Evolutionary conservation across 2,113 vertebrate genomes (phyloP).

Genomic region (Atrichornis clamosus): DNA sequence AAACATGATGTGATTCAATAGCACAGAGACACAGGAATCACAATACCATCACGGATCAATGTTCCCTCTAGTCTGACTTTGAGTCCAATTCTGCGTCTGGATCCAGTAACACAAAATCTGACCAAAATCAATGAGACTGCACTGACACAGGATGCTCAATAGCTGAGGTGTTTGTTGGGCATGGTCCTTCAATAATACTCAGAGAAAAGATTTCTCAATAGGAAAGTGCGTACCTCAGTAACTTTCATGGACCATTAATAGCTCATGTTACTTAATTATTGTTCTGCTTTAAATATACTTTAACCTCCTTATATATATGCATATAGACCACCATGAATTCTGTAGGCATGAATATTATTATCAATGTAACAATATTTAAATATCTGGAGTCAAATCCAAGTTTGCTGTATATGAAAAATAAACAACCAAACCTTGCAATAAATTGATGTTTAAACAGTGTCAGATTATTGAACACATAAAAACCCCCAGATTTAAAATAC

Average conservation of each 20-base stretch:
- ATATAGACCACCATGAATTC: background rate
- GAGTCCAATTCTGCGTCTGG: background rate
- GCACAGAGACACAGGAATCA: background rate
- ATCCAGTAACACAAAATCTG: background rate
- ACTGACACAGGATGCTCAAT: background rate
- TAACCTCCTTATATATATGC: background rate
- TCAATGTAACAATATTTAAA: background rate
- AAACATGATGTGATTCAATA: background rate
- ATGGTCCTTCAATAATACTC: background rate
- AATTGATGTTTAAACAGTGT: background rate
- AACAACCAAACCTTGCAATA: background rate
- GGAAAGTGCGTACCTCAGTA: background rate
- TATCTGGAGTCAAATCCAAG: background rate
- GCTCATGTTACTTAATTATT: background rate
- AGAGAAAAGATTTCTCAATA: background rate
- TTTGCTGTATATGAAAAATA: background rate
- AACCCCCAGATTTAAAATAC: background rate
- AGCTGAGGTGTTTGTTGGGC: background rate
- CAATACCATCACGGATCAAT: background rate
- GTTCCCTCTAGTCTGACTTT: background rate
- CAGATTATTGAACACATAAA: background rate
- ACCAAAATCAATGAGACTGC: background rate
- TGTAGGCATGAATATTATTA: background rate
- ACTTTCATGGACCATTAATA: background rate
- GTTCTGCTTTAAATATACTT: background rate